Conservation (phyloP, 2,113 vertebrate genomes). For the Himantopus leucocephalus region DNA sequence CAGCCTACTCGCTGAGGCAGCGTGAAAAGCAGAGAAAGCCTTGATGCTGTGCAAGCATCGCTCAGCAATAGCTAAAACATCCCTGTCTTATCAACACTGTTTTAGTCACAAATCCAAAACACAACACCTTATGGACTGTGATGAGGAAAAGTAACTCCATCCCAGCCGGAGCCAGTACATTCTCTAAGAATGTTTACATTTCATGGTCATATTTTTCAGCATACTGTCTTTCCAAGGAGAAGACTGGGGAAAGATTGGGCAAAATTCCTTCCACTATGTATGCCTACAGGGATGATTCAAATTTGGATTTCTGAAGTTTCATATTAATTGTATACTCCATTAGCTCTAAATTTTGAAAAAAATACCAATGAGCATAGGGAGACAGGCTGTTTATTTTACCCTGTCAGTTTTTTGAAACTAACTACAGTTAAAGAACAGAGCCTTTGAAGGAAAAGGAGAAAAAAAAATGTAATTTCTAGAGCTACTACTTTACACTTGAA, state of each 20-base stretch:
- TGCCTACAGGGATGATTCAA: neutral
- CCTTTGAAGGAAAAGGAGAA: neutral
- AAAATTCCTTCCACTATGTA: neutral
- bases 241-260: neutral
- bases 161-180: neutral
- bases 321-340: neutral
- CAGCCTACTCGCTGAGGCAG: neutral
- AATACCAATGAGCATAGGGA: neutral
- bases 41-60: neutral
- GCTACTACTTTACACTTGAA: neutral
- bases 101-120: neutral
- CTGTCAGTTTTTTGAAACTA: neutral
- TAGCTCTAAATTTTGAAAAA: neutral
- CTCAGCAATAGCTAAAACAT: neutral
- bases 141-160: neutral
- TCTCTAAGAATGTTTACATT: neutral
- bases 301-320: neutral
- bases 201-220: neutral
- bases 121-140: neutral
- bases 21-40: neutral
- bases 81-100: neutral
- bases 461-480: neutral
- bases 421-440: neutral
- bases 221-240: neutral
- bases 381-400: neutral